A percentile compares a stretch with the other conserved stretches of the same genome.
Conservation (phyloP, 2,113 vertebrate genomes). For the Cephalopterus ornatus region DNA sequence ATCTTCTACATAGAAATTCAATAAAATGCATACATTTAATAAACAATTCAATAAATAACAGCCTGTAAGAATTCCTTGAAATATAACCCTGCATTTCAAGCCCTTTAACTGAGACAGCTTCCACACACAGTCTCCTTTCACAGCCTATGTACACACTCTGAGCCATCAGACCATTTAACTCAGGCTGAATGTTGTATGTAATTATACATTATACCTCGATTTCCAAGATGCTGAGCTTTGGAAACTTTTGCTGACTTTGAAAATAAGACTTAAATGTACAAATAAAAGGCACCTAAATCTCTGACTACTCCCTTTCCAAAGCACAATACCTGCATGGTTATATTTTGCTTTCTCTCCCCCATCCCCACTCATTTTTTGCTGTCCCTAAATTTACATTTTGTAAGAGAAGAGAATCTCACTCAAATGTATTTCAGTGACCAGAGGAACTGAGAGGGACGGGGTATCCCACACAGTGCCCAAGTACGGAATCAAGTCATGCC, state of each 20-base stretch:
- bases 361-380: not conserved
- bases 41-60: not conserved
- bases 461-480: not conserved
- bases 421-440: not conserved
- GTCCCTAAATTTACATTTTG: not conserved
- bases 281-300: not conserved
- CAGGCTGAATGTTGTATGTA: not conserved
- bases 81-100: not conserved
- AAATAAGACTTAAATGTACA: not conserved
- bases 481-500: not conserved
- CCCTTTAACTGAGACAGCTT: not conserved
- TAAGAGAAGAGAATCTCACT: not conserved
- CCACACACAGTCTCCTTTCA: not conserved
- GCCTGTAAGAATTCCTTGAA: not conserved
- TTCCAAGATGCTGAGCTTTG: not conserved
- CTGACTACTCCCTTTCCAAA: not conserved
- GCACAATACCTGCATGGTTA: not conserved
- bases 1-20: not conserved
- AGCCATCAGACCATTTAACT: not conserved
- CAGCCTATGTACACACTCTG: not conserved
- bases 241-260: slow-evolving; percentile 21
- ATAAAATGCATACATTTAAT: not conserved
- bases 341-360: not conserved
- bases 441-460: not conserved
- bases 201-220: not conserved